Evolutionary conservation across 2,113 vertebrate species (phyloP).

Genomic region (Pampusana beccarii): DNA sequence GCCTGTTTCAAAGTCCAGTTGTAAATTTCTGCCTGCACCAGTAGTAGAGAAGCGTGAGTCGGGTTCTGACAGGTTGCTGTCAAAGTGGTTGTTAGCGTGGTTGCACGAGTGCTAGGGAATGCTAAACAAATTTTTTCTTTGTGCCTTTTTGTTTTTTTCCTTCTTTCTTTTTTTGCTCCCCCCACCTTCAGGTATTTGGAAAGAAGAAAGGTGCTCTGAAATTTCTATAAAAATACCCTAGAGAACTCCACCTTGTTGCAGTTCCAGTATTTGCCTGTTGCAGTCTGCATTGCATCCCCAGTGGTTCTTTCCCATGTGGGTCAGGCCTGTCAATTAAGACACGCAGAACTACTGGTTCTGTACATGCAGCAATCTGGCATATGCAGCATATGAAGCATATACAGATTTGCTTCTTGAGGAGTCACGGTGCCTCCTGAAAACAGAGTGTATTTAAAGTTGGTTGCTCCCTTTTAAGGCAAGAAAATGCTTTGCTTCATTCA

Average conservation of each 20-base stretch:
- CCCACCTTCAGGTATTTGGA: not conserved
- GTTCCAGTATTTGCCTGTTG: not conserved
- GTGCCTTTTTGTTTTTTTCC: not conserved
- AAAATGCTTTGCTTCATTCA: not conserved
- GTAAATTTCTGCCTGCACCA: not conserved
- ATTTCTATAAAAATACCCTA: not conserved
- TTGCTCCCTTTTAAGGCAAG: not conserved
- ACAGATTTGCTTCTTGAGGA: not conserved
- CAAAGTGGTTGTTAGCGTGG: rapidly evolving
- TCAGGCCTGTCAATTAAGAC: not conserved
- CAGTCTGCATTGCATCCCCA: not conserved
- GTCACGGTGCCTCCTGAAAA: not conserved
- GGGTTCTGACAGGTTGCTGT: not conserved
- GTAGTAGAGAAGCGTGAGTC: not conserved
- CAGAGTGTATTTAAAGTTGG: not conserved
- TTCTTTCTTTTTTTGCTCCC: no score
- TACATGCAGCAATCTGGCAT: not conserved
- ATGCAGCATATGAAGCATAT: no score
- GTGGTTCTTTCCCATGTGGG: not conserved
- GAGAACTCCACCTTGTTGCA: not conserved
- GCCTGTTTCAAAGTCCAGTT: not conserved
- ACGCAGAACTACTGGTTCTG: not conserved
- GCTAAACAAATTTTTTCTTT: not conserved
- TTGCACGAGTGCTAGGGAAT: not conserved
- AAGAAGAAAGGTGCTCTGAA: not conserved